Evolutionary conservation across 2,113 vertebrate species (phyloP).

Genomic region (Aptenodytes forsteri): DNA sequence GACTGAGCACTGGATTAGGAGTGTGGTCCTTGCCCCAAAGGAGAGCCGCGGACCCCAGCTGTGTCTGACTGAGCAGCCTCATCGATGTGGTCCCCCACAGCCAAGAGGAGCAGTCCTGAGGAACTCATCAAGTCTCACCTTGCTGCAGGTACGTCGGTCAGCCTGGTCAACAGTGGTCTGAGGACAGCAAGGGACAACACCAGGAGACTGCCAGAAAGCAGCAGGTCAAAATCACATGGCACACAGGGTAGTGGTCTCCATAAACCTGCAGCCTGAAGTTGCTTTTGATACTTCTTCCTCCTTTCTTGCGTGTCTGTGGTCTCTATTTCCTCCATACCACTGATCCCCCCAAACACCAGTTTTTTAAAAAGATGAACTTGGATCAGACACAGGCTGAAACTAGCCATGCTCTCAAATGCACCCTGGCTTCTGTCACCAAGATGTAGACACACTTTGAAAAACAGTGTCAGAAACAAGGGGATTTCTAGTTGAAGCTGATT

Average conservation of each 20-base stretch:
- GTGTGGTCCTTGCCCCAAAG: neutral
- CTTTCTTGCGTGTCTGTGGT: fast-evolving
- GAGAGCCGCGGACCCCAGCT: fast-evolving
- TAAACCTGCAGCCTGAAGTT: neutral
- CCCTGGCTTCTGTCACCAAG: neutral
- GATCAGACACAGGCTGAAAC: neutral
- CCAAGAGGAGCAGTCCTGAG: neutral
- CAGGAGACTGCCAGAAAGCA: neutral
- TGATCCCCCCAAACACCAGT: fast-evolving
- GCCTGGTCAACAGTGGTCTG: neutral
- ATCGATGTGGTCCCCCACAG: fast-evolving
- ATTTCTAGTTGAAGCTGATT: neutral
- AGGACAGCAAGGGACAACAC: neutral
- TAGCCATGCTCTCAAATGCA: neutral
- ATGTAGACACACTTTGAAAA: neutral
- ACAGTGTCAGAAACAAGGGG: neutral
- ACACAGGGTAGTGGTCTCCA: neutral
- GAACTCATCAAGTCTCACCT: neutral
- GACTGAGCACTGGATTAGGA: neutral
- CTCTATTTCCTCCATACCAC: neutral
- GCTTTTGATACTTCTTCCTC: neutral
- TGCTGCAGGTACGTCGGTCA: fast-evolving
- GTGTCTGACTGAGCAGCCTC: fast-evolving
- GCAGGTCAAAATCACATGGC: neutral
- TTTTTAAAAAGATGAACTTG: neutral